Percentiles rank a stretch among this genome's conserved stretches.
Conservation (phyloP, 2,113 vertebrate species). For the Equus quagga region DNA sequence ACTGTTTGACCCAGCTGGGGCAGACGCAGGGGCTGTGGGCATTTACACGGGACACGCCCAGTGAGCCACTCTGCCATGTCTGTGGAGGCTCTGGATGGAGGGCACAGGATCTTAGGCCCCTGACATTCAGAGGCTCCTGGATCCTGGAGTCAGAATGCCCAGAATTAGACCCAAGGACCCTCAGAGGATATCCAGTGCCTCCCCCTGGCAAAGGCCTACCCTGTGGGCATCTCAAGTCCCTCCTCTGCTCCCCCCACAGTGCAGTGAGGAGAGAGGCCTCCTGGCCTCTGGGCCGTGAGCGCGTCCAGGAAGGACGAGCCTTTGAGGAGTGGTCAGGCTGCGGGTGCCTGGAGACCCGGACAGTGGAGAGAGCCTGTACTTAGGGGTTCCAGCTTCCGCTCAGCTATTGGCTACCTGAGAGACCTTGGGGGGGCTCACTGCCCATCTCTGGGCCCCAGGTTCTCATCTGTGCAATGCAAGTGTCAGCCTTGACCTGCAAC, state of each 20-base stretch:
- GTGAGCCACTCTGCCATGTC: not conserved
- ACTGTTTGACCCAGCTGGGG: not conserved
- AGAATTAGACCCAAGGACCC: not conserved
- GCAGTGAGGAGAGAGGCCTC: not conserved
- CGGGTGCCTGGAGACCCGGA: not conserved
- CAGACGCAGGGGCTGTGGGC: not conserved
- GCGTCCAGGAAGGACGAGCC: not conserved
- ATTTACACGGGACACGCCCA: not conserved
- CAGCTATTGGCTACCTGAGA: not conserved
- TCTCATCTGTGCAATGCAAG: not conserved
- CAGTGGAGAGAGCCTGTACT: not conserved
- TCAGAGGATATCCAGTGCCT: not conserved
- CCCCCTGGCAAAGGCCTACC: not conserved
- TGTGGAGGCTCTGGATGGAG: not conserved
- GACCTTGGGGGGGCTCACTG: not conserved
- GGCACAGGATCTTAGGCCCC: not conserved
- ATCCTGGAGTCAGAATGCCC: constrained; percentile 1
- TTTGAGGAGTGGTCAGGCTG: not conserved
- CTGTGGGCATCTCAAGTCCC: not conserved
- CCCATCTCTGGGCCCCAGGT: not conserved
- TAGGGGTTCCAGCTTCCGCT: not conserved
- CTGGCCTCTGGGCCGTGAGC: not conserved
- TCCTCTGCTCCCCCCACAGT: not conserved
- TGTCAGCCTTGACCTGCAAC: not conserved
- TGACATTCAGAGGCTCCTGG: not conserved